phyloP scores from a whole-genome alignment of 2,113 vertebrate genomes.

The Dipodomys stephensi region DNA sequence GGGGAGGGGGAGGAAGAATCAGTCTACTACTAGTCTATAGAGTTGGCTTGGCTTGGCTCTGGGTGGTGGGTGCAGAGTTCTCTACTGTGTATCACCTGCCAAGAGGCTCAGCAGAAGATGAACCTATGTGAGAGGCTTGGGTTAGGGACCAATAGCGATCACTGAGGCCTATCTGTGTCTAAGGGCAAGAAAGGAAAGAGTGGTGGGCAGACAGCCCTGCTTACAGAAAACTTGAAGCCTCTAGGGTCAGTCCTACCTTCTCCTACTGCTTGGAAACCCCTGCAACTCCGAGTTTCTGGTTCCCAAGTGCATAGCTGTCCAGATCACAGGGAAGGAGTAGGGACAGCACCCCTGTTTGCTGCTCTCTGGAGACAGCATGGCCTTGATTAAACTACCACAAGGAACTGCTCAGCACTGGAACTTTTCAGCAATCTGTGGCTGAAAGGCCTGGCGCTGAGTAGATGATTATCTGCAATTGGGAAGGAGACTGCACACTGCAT shows the following conservation, averaged over 20 bases:
- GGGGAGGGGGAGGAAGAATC: too few relatives aligned
- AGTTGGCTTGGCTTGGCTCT: background rate
- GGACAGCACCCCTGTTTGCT: background rate
- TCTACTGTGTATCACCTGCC: background rate
- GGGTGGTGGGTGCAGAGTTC: accelerated
- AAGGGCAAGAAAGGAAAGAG: background rate
- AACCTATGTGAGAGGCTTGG: accelerated
- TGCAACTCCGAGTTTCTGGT: background rate
- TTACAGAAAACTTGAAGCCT: background rate
- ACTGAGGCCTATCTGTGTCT: background rate
- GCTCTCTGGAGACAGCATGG: background rate
- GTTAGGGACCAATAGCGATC: background rate
- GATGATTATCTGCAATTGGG: background rate
- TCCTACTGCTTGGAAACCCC: background rate
- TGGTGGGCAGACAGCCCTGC: too few relatives aligned
- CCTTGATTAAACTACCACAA: background rate
- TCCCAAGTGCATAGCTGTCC: background rate
- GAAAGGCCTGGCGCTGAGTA: background rate
- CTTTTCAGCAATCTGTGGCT: background rate
- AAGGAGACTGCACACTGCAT: background rate
- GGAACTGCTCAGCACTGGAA: background rate
- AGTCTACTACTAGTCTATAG: too few relatives aligned
- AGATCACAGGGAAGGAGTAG: background rate
- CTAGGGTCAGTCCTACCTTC: background rate
- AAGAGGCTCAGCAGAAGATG: background rate